phyloP scores from a whole-genome alignment of 2,797 vertebrate genomes.

The Oophaga sylvatica region DNA sequence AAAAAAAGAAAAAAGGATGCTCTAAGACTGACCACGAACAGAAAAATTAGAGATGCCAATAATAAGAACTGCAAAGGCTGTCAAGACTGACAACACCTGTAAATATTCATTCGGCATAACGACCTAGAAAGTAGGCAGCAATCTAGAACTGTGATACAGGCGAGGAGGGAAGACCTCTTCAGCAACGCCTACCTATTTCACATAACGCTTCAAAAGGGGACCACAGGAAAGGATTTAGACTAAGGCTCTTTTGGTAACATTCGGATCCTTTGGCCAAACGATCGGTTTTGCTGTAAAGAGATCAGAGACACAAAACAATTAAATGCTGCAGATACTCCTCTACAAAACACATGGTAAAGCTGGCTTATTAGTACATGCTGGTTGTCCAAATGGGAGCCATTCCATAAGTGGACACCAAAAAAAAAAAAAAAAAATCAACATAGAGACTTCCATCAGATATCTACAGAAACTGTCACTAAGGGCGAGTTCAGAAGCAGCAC shows the following conservation, averaged over 20 bases:
- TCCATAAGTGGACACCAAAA: too few relatives aligned
- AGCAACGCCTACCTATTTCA: constrained; percentile 88
- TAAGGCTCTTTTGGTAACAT: constrained; percentile 98
- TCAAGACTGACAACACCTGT: not conserved
- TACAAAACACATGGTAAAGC: not conserved
- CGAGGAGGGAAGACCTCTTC: not conserved
- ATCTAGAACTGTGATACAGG: not conserved
- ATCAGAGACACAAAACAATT: constrained; percentile 27
- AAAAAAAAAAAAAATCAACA: too few relatives aligned
- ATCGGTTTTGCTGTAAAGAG: constrained; percentile 90
- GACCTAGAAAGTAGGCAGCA: not conserved
- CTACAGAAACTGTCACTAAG: too few relatives aligned
- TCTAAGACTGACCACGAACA: not conserved
- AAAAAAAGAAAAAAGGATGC: not conserved
- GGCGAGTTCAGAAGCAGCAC: too few relatives aligned
- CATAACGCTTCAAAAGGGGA: constrained; percentile 95
- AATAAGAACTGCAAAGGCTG: not conserved
- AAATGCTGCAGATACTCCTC: not conserved
- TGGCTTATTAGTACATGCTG: too few relatives aligned
- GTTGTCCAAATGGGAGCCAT: too few relatives aligned
- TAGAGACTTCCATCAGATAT: too few relatives aligned
- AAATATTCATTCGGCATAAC: not conserved
- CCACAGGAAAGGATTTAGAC: constrained; percentile 97
- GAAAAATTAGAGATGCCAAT: not conserved
- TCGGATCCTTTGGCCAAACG: constrained; percentile 96